Evolutionary conservation across 1,140 invertebrate genomes (phyloP).

Genomic region (Coptotermes formosanus): DNA sequence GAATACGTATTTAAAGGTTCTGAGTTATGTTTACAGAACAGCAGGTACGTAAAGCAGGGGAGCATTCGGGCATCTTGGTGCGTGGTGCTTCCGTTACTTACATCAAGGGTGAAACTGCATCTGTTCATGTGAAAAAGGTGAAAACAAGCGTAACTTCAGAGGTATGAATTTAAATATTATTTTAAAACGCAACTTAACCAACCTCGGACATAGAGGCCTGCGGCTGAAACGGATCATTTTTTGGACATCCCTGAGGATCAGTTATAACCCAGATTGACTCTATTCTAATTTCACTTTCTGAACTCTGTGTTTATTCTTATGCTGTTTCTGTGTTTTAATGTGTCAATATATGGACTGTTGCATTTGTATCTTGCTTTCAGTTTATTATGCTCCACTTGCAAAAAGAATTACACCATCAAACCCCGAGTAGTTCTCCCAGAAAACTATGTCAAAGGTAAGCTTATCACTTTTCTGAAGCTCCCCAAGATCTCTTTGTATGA

Average conservation of each 20-base stretch:
- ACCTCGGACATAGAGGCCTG: neutral
- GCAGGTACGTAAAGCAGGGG: too few relatives aligned
- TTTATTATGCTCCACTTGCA: constrained; percentile 51
- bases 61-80: too few relatives aligned
- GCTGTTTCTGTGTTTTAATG: neutral
- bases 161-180: too few relatives aligned
- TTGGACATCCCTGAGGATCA: too few relatives aligned
- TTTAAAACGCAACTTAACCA: neutral
- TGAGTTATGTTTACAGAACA: too few relatives aligned
- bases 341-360: neutral
- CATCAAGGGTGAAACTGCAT: too few relatives aligned
- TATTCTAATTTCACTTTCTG: neutral
- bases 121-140: too few relatives aligned
- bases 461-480: neutral
- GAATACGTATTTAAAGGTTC: too few relatives aligned
- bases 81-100: too few relatives aligned
- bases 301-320: neutral
- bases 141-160: too few relatives aligned
- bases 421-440: constrained; percentile 64
- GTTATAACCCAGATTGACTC: neutral
- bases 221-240: neutral
- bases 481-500: too few relatives aligned
- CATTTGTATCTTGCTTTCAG: constrained; percentile 44
- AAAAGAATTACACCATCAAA: constrained; percentile 61
- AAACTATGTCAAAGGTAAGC: constrained; percentile 69